These are phyloP conservation scores for Hydropotes inermis DNA, from an alignment of 2,113 vertebrate genomes.

Conservation along the genomic window DNA sequence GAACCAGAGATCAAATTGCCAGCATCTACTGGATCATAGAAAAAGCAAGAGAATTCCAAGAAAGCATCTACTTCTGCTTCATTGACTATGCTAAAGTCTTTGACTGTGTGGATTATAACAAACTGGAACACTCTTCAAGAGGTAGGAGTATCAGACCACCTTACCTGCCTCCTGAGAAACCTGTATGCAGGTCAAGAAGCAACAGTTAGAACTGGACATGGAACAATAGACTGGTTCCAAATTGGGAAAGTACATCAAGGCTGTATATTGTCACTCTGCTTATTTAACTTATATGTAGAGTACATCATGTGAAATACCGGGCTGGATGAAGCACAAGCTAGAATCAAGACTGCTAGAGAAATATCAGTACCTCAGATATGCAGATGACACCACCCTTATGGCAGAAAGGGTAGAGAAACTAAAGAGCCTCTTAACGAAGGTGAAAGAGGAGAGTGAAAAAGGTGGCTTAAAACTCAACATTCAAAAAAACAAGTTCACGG, in stretches of 20 bases:
- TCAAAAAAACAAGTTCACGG: not conserved
- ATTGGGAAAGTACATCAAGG: not conserved
- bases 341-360: not conserved
- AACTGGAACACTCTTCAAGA: not conserved
- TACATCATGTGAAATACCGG: not conserved
- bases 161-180: not conserved
- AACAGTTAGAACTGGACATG: not conserved
- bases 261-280: not conserved
- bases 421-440: not conserved
- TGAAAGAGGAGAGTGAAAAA: not conserved
- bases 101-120: not conserved
- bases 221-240: not conserved
- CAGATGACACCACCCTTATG: not conserved
- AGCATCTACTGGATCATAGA: not conserved
- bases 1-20: not conserved
- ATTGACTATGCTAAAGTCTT: not conserved
- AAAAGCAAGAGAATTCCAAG: not conserved
- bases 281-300: not conserved
- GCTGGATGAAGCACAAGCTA: not conserved
- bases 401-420: not conserved
- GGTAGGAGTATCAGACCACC: not conserved
- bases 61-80: not conserved
- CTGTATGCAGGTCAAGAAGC: not conserved
- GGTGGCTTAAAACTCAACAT: not conserved
- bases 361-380: not conserved